Conservation (phyloP, 2,888 invertebrate genomes). For the Anticlea derivata region DNA sequence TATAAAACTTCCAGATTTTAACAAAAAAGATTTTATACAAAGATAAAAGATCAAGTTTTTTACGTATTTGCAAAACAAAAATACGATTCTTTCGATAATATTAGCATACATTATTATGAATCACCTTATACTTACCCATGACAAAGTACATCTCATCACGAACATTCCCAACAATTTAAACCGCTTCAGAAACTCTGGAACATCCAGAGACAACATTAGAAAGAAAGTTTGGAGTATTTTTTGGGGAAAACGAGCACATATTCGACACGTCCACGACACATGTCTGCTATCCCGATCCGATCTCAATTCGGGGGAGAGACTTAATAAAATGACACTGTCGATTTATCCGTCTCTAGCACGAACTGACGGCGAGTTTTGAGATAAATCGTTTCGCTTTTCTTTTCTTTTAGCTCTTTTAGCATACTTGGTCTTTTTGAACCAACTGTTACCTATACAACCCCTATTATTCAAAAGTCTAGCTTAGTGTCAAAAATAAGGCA, state of each 20-base stretch:
- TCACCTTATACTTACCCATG: too few species aligned
- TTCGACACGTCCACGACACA: conserved; percentile 65
- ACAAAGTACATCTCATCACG: neutral
- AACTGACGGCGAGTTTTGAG: conserved; percentile 32
- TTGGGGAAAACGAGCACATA: conserved; percentile 26
- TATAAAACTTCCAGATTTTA: too few species aligned
- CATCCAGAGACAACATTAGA: conserved; percentile 38
- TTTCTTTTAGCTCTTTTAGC: too few species aligned
- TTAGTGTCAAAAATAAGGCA: too few species aligned
- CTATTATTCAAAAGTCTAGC: too few species aligned
- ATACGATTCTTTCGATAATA: too few species aligned
- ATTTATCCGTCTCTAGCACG: conserved; percentile 17
- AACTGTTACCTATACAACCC: too few species aligned
- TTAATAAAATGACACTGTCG: conserved; percentile 73
- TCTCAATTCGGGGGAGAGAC: conserved; percentile 65
- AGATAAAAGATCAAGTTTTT: too few species aligned
- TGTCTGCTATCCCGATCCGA: conserved; percentile 66
- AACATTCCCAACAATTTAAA: conserved; percentile 1
- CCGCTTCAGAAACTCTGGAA: conserved; percentile 19
- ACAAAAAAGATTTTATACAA: too few species aligned
- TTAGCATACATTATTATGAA: too few species aligned
- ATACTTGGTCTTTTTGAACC: too few species aligned
- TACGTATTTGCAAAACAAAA: too few species aligned
- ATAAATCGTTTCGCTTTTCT: neutral
- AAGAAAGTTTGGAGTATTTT: conserved; percentile 44